A percentile compares a stretch with the other conserved stretches of the same genome.
phyloP scores from a whole-genome alignment of 2,888 invertebrate genomes.

The Eupithecia centaureata region DNA sequence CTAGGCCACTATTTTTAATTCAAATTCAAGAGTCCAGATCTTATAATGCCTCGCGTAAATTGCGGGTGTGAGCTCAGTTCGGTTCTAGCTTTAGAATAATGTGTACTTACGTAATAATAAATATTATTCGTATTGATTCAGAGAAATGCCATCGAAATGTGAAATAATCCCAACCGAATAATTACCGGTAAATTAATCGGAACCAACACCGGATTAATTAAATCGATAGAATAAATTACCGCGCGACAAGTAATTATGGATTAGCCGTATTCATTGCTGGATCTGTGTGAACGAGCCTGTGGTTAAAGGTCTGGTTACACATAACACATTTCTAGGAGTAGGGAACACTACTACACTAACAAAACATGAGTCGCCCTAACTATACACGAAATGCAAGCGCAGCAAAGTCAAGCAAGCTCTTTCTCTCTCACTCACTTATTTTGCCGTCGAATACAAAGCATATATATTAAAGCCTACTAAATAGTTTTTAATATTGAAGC shows the following conservation, averaged over 20 bases:
- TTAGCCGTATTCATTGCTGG: constrained; percentile 38
- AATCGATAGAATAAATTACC: constrained; percentile 43
- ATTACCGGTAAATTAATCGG: constrained; percentile 39
- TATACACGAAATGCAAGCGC: background rate
- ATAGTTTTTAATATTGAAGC: too few species aligned
- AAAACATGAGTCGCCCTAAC: background rate
- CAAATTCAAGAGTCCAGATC: background rate
- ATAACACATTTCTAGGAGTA: background rate
- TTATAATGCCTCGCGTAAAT: background rate
- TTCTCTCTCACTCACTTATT: background rate
- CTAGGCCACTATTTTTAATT: background rate
- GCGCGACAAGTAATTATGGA: constrained; percentile 41
- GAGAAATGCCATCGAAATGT: constrained; percentile 20
- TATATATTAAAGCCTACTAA: background rate
- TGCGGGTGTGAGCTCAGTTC: background rate
- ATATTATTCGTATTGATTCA: background rate
- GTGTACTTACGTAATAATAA: background rate
- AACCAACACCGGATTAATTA: constrained; percentile 40
- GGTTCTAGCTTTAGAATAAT: background rate
- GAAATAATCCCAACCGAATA: constrained; percentile 41
- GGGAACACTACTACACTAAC: background rate
- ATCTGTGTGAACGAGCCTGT: constrained; percentile 30
- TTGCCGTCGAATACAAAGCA: background rate
- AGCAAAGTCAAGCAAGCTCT: background rate
- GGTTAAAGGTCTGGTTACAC: constrained; percentile 7